phyloP scores from a whole-genome alignment of 2,113 vertebrate species.

The Zosterops pallidus region DNA sequence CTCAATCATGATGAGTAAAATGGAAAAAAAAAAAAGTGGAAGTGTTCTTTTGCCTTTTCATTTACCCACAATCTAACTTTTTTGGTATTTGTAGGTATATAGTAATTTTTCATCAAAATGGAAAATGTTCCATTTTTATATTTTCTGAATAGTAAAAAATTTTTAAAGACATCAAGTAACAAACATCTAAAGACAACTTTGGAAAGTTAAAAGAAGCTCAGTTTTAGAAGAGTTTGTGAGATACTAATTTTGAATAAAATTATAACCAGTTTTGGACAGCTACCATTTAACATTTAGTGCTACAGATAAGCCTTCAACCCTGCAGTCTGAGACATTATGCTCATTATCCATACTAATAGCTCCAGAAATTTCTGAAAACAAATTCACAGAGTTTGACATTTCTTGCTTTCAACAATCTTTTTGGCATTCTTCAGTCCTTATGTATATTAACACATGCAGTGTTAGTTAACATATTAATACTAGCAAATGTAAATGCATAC shows the following conservation, averaged over 20 bases:
- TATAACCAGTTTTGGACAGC: background rate
- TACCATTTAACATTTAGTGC: background rate
- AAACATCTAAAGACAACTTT: background rate
- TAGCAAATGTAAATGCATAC: conserved; percentile 34
- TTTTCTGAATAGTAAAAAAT: background rate
- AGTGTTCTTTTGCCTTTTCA: background rate
- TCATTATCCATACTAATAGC: conserved; percentile 12
- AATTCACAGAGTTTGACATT: conserved; percentile 27
- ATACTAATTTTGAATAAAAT: background rate
- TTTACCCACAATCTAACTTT: background rate
- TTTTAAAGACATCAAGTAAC: background rate
- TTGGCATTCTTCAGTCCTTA: conserved; percentile 32
- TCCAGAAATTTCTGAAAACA: conserved; percentile 1
- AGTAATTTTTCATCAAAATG: background rate
- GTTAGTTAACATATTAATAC: conserved; percentile 53
- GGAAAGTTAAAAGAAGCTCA: background rate
- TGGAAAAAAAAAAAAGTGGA: background rate
- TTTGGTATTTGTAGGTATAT: background rate
- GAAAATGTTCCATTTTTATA: background rate
- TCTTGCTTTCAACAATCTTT: conserved; percentile 23
- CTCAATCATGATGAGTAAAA: background rate
- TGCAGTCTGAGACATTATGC: background rate
- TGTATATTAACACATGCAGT: conserved; percentile 50
- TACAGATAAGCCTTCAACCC: background rate
- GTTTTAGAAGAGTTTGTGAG: background rate